Base-by-base conservation (phyloP, 2,888 invertebrate genomes). In the Cantharis rufa region DNA sequence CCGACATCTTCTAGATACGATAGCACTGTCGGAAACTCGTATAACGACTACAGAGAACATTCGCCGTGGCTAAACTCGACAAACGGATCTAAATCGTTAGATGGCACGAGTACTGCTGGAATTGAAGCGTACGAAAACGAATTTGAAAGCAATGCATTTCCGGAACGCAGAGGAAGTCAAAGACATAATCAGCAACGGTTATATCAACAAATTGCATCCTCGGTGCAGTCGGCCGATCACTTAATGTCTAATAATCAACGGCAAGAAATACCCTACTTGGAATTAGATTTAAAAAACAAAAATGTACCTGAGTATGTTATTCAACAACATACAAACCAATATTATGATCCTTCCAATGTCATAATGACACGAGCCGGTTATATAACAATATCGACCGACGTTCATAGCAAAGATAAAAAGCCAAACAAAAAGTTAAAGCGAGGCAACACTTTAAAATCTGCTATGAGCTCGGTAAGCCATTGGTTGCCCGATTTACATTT, bases 401-500 rank as follows among this genome's bases (percentile, higher is more conserved):
- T 92, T 15, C 93, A 91, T 87, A 90, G 89, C 81, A 79, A 86
- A 62, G 88, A 88, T 80, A 91, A 91, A 61, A 93, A 93, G 84
- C 87, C 90, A 75, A 87, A 86, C 2, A 93, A 93, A 86, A 94
- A 94, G 85, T 91, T 93, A 32, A 92, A 93, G 86, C 88, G 94
- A 79, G 92, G 93, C 10, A 90, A 91, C 13, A 94, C 94, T 0
- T 86, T 94, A 74, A 94, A 94, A 88, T 93, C 93, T 66, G 95
- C 95, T 0, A 94, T 95, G 93, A 94, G 91, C 84, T 94, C 94
- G 0, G 92, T 95, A 84, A 94, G 93, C 84, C 93, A 92, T 80
- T 94, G 96, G 93, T 87, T 96, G 72, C 96, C 96, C 0, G 96
- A 95, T 86, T 88, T 94, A 78, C 94, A 95, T 86, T 89, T 96